Evolutionary conservation across 2,797 vertebrate species (phyloP).

Genomic region (Phataginus tricuspis): DNA sequence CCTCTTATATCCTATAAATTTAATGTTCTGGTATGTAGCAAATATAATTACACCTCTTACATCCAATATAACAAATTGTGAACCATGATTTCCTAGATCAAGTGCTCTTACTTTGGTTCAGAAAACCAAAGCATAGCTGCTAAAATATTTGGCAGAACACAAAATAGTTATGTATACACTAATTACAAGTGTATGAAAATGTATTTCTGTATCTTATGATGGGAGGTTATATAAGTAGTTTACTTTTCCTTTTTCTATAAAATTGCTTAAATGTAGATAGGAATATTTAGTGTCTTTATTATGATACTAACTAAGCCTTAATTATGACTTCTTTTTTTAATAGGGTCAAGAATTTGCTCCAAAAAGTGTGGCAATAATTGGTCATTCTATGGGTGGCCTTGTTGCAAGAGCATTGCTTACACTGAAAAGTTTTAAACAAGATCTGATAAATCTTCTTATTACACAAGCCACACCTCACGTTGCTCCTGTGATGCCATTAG

Average conservation of each 20-base stretch:
- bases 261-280: not conserved
- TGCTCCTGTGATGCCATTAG: constrained; percentile 95
- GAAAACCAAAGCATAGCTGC: constrained; percentile 26
- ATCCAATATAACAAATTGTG: not conserved
- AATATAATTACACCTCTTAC: not conserved
- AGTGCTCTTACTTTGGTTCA: constrained; percentile 14
- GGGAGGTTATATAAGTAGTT: not conserved
- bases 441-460: constrained; percentile 94
- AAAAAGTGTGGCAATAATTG: constrained; percentile 93
- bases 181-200: constrained; percentile 23
- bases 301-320: not conserved
- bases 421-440: constrained; percentile 93
- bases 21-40: not conserved
- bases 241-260: constrained; percentile 29
- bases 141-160: constrained; percentile 9
- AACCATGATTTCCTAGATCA: constrained; percentile 9
- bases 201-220: not conserved
- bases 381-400: constrained; percentile 99
- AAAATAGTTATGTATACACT: not conserved
- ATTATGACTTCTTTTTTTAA: constrained; percentile 53
- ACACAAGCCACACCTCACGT: constrained; percentile 97
- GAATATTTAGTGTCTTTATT: not conserved
- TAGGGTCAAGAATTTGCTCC: constrained; percentile 92
- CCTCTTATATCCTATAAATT: not conserved
- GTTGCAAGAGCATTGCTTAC: constrained; percentile 96